Percentiles rank a stretch among this genome's conserved stretches.
These are phyloP conservation scores for Pelecanoides urinatrix DNA, from an alignment of 2,113 vertebrate genomes.

Conservation along the genomic window DNA sequence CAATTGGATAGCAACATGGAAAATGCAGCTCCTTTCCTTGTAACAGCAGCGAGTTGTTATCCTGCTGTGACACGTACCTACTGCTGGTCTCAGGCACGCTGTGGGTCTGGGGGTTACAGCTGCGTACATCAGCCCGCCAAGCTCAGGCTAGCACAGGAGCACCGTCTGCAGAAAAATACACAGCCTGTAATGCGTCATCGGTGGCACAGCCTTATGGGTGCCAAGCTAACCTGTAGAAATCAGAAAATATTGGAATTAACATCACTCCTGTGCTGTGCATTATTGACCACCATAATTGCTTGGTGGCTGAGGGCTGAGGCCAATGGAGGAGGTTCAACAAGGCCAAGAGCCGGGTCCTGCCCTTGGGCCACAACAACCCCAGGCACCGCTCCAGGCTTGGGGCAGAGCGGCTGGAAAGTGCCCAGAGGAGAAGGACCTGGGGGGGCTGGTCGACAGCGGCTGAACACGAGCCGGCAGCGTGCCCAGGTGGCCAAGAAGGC, in stretches of 20 bases:
- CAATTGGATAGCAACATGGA: not conserved
- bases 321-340: no score
- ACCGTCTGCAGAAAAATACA: not conserved
- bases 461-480: no score
- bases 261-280: fast-evolving
- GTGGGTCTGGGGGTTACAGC: not conserved
- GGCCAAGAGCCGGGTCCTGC: no score
- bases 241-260: not conserved
- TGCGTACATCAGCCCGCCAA: fast-evolving
- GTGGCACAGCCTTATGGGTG: not conserved
- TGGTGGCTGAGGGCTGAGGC: no score
- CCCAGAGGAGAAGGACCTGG: no score
- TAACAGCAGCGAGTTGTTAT: not conserved
- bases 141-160: not conserved
- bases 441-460: no score
- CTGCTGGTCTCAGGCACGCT: not conserved
- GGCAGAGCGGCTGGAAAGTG: no score
- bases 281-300: not conserved
- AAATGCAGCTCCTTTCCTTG: not conserved
- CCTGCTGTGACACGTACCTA: not conserved
- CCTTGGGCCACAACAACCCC: no score
- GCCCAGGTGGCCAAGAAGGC: no score
- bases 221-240: not conserved
- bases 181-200: fast-evolving
- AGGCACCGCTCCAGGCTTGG: no score